Conservation (phyloP, 2,888 invertebrate species). For the Cabera pusaria region DNA sequence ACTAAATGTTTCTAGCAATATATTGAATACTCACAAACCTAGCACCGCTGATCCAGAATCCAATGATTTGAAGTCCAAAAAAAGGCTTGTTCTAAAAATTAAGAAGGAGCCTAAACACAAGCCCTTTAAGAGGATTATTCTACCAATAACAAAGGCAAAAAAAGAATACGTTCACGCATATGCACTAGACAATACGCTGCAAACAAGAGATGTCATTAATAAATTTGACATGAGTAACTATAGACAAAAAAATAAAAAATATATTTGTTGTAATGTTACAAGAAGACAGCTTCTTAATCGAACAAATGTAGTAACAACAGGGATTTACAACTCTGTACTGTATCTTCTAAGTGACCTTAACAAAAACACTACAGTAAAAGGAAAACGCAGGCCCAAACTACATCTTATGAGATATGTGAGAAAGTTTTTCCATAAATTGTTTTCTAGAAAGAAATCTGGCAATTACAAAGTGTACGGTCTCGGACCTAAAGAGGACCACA, state of each 20-base stretch:
- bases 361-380: slow-evolving; percentile 27
- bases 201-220: too few relatives aligned
- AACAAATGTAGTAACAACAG: too few relatives aligned
- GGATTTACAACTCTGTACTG: slow-evolving; percentile 29
- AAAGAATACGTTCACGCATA: too few relatives aligned
- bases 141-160: slow-evolving; percentile 7
- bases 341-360: slow-evolving; percentile 30
- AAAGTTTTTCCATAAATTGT: slow-evolving; percentile 52
- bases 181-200: too few relatives aligned
- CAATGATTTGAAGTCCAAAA: slow-evolving; percentile 36
- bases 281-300: too few relatives aligned
- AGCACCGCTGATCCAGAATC: background rate
- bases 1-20: background rate
- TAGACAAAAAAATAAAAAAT: too few relatives aligned
- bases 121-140: slow-evolving; percentile 1
- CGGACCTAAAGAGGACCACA: slow-evolving; percentile 38
- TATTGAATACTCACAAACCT: background rate
- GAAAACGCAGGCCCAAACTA: slow-evolving; percentile 34
- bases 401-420: slow-evolving; percentile 51
- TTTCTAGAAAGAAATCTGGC: slow-evolving; percentile 31
- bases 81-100: slow-evolving; percentile 33
- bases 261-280: too few relatives aligned
- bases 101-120: slow-evolving; percentile 23
- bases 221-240: too few relatives aligned
- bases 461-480: slow-evolving; percentile 25